These are phyloP conservation scores for Varanus komodoensis DNA, from an alignment of 2,113 vertebrate species.

Conservation along the genomic window DNA sequence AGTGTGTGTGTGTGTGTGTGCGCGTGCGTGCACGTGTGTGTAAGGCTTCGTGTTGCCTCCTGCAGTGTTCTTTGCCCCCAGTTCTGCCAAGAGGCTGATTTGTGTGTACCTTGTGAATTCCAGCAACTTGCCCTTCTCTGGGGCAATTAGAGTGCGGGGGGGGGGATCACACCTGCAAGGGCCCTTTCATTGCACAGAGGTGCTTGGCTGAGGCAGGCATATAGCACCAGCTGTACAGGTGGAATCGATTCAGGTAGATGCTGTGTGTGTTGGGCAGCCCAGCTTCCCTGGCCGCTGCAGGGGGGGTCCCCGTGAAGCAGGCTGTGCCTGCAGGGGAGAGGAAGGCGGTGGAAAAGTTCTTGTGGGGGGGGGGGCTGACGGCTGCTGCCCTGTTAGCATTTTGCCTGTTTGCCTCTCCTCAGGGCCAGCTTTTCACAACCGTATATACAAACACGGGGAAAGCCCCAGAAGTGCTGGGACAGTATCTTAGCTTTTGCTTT, in stretches of 20 bases:
- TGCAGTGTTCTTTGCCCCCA: too few species aligned
- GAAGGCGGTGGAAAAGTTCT: neutral
- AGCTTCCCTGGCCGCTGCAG: neutral
- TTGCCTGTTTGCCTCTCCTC: neutral
- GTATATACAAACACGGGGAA: neutral
- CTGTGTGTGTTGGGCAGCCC: too few species aligned
- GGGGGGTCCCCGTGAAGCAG: too few species aligned
- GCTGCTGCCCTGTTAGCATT: too few species aligned
- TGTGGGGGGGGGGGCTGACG: too few species aligned
- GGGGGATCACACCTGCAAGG: neutral
- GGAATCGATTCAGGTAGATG: too few species aligned
- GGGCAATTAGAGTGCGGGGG: neutral
- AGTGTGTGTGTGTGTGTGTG: too few species aligned
- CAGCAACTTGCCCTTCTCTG: neutral
- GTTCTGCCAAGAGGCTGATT: neutral
- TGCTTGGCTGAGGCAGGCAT: neutral
- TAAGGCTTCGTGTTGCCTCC: too few species aligned
- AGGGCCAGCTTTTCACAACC: neutral
- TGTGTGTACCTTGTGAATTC: neutral
- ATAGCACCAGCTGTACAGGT: neutral
- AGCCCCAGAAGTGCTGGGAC: neutral
- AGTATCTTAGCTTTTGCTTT: neutral
- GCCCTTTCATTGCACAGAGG: neutral
- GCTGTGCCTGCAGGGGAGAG: neutral
- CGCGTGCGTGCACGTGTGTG: too few species aligned